Evolutionary conservation across 2,797 vertebrate genomes (phyloP).

Genomic region (Buphagus erythrorhynchus): DNA sequence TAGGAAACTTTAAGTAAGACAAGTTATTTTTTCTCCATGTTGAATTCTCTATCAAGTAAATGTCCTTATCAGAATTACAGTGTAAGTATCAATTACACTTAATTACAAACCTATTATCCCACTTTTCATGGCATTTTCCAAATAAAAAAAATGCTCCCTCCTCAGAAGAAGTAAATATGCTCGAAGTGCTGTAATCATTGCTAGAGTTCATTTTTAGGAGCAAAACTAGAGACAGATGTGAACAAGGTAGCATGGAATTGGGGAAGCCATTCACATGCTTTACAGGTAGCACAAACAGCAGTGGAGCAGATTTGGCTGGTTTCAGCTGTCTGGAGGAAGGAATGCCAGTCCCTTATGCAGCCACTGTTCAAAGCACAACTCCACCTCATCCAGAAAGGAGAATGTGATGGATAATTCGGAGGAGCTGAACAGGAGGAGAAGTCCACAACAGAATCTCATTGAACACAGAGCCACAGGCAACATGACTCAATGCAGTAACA

Average conservation of each 20-base stretch:
- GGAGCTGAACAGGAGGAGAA: background rate
- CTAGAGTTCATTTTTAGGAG: background rate
- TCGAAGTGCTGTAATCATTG: background rate
- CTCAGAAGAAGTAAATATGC: background rate
- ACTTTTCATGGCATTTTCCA: background rate
- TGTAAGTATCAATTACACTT: background rate
- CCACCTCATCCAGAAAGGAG: background rate
- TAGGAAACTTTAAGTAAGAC: background rate
- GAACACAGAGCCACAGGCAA: background rate
- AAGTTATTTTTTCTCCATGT: background rate
- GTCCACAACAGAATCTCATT: background rate
- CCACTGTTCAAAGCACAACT: background rate
- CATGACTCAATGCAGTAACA: background rate
- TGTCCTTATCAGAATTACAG: background rate
- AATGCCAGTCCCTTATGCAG: background rate
- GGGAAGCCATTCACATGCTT: background rate
- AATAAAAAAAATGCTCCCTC: background rate
- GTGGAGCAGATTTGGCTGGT: background rate
- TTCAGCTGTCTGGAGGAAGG: background rate
- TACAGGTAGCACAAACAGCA: background rate
- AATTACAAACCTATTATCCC: background rate
- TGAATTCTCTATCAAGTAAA: slow-evolving; percentile 10
- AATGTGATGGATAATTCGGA: background rate
- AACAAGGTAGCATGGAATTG: background rate
- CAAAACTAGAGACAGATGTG: background rate